These are phyloP conservation scores for Neomorphus geoffroyi DNA, from an alignment of 2,797 vertebrate species.

Conservation along the genomic window DNA sequence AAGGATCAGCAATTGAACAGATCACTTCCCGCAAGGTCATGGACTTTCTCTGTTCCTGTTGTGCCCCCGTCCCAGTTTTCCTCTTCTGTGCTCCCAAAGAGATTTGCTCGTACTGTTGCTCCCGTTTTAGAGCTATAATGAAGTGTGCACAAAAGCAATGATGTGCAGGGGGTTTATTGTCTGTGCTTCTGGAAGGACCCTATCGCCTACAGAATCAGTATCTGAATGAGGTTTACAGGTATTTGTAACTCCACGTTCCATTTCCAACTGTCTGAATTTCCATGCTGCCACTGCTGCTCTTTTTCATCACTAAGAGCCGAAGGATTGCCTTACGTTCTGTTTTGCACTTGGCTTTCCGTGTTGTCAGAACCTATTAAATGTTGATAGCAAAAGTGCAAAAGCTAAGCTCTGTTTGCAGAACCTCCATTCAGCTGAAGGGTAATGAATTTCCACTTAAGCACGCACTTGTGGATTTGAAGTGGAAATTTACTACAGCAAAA, in stretches of 20 bases:
- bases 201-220: neutral
- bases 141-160: neutral
- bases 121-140: neutral
- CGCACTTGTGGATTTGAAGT: neutral
- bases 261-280: neutral
- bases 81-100: neutral
- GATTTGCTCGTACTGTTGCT: neutral
- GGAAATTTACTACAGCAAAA: slow-evolving; percentile 9
- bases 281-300: neutral
- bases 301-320: neutral
- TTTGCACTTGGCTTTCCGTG: neutral
- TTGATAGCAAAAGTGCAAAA: neutral
- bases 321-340: neutral
- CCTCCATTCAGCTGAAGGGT: neutral
- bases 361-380: neutral
- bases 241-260: neutral
- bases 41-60: neutral
- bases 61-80: neutral
- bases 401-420: neutral
- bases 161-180: neutral
- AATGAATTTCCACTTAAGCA: neutral
- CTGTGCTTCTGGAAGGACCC: neutral
- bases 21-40: neutral
- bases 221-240: neutral
- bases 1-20: neutral